Evolutionary conservation across 1,140 invertebrate species (phyloP).

Genomic region (Drosophila bipectinata): DNA sequence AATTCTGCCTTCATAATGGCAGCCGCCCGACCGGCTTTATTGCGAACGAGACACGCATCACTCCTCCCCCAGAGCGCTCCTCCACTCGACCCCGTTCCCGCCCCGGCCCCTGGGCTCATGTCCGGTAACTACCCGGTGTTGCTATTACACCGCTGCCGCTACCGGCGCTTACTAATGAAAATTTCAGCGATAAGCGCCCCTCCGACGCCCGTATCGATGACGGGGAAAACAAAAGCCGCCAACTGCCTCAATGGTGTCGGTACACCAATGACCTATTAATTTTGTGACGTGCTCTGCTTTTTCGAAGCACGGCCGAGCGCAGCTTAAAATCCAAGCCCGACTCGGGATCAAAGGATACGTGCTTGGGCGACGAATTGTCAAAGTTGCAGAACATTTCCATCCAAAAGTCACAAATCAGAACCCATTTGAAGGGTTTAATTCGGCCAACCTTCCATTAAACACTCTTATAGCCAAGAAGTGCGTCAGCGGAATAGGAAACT

Average conservation of each 20-base stretch:
- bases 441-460: neutral
- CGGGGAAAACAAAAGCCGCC: constrained; percentile 36
- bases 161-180: constrained; percentile 56
- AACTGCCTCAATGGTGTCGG: neutral
- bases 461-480: neutral
- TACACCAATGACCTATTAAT: constrained; percentile 71
- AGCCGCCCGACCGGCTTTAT: constrained; percentile 50
- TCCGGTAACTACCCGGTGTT: constrained; percentile 4
- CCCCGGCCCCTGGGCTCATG: neutral
- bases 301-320: neutral
- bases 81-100: neutral
- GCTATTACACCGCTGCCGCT: constrained; percentile 30
- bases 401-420: neutral
- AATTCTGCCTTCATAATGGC: constrained; percentile 70
- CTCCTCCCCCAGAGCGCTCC: constrained; percentile 15
- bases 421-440: too few species aligned
- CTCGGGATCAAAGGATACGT: neutral
- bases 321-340: constrained; percentile 18
- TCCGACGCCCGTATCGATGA: constrained; percentile 30
- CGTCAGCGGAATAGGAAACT: constrained; percentile 17
- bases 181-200: constrained; percentile 47
- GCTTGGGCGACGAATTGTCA: neutral
- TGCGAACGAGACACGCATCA: constrained; percentile 69
- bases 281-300: constrained; percentile 40
- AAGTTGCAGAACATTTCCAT: neutral